phyloP scores from a whole-genome alignment of 1,140 invertebrate genomes.

The Vanessa tameamea region DNA sequence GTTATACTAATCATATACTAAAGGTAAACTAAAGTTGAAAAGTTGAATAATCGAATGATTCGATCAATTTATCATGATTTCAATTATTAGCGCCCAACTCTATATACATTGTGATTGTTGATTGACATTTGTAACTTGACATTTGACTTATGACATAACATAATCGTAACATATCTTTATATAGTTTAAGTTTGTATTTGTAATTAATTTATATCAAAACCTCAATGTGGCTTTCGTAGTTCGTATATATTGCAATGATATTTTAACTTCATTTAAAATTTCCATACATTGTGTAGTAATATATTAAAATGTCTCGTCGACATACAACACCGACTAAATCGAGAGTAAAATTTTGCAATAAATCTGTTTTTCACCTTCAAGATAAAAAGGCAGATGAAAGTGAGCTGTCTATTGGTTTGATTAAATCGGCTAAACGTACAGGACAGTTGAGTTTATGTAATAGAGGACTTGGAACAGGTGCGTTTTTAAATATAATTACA shows the following conservation, averaged over 20 bases:
- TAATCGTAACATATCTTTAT: not conserved
- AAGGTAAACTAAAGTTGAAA: no score
- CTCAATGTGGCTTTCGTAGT: not conserved
- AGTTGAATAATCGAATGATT: no score
- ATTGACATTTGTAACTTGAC: not conserved
- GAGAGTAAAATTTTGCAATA: slow-evolving; percentile 76
- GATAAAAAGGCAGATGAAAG: slow-evolving; percentile 84
- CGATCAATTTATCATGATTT: no score
- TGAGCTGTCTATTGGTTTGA: slow-evolving; percentile 84
- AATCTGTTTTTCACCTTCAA: slow-evolving; percentile 86
- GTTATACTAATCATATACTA: no score
- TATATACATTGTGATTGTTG: no score
- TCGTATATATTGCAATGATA: not conserved
- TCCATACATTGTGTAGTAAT: not conserved
- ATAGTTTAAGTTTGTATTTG: not conserved
- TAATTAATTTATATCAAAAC: not conserved
- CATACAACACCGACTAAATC: slow-evolving; percentile 53
- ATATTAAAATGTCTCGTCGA: slow-evolving; percentile 84
- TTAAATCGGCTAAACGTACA: slow-evolving; percentile 89
- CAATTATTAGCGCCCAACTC: no score
- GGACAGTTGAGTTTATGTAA: slow-evolving; percentile 90
- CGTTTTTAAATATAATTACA: slow-evolving; percentile 40
- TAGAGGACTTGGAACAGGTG: slow-evolving; percentile 87
- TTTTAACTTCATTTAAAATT: not conserved
- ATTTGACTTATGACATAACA: not conserved